phyloP scores from a whole-genome alignment of 2,888 invertebrate species.

The Arge pagana region DNA sequence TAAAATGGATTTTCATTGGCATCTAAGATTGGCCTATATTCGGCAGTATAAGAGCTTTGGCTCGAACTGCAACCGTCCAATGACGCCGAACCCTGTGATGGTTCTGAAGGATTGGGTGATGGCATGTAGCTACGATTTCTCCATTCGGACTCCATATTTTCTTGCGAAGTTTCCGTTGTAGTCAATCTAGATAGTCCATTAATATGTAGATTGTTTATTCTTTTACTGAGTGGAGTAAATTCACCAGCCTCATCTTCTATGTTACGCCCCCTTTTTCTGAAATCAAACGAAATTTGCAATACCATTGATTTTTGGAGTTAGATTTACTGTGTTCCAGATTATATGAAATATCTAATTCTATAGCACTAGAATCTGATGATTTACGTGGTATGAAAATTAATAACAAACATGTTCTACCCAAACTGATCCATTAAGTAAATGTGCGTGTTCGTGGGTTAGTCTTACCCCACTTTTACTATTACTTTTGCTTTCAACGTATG shows the following conservation, averaged over 20 bases:
- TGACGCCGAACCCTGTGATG: conserved; percentile 46
- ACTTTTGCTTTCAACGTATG: too few species aligned
- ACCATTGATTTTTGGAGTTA: conserved; percentile 5
- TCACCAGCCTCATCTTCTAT: conserved; percentile 73
- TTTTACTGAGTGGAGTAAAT: conserved; percentile 86
- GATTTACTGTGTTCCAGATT: conserved; percentile 15
- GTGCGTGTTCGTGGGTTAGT: too few species aligned
- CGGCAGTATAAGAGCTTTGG: conserved; percentile 46
- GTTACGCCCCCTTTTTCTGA: conserved; percentile 77
- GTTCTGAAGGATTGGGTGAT: conserved; percentile 53
- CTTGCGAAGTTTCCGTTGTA: conserved; percentile 34
- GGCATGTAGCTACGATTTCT: conserved; percentile 43
- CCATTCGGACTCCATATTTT: conserved; percentile 49
- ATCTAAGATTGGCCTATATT: conserved; percentile 77
- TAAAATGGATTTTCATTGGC: conserved; percentile 83
- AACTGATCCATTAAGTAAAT: too few species aligned
- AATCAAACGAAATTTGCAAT: conserved; percentile 37
- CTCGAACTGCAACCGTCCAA: conserved; percentile 50
- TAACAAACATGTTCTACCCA: too few species aligned
- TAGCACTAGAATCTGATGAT: too few species aligned
- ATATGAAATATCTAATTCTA: too few species aligned
- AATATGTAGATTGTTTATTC: conserved; percentile 87
- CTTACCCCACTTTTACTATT: too few species aligned
- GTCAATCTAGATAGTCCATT: conserved; percentile 59
- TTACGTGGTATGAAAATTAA: too few species aligned